Base-by-base conservation (phyloP, 2,797 vertebrate genomes). In the Chelonia mydas region DNA sequence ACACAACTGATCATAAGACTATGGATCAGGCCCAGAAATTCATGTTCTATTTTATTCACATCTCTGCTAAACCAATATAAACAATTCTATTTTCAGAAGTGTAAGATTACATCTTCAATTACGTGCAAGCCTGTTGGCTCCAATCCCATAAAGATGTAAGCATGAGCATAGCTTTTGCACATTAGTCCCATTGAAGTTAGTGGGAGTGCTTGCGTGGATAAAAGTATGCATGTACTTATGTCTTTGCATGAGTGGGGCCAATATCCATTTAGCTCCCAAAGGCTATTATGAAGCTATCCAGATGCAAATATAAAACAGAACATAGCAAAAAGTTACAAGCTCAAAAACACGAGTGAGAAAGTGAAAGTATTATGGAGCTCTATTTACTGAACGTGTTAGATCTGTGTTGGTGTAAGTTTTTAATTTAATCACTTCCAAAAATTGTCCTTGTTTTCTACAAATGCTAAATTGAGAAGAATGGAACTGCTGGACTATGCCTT, bases 371-470 rank as follows among this genome's bases (percentile, higher is more conserved):
- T 21, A 3, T 72, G 57, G 53, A 31, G 19, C 15, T 78, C 31
- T 41, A 53, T 31, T 57, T 78, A 86, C 1, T 0, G 0, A 72
- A 15, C 5, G 2, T 57, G 12, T 19, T 74, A 7, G 16, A 81
- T 59, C 59, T 51, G 33, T n/a, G 83, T 79, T 49, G 77, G 27
- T 21, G 80, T 28, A 68, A 86, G 16, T 28, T 49, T 77, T 47
- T 55, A 68, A 83, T 68, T 51, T 49, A 77, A 28, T 79, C 6
- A 47, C 54, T 49, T 89, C 15, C 5, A 77, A n/a, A 31, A 85
- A 49, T 88, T 88, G 81, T 13, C 53, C 7, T 83, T 23, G 33
- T 77, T 94, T 84, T 91, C 53, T 76, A 74, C 8, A 89, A 72
- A 5, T 23, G n/a, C 10, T 45, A 2, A 17, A 53, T 80, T 77